A percentile compares a stretch with the other conserved stretches of the same genome.
Evolutionary conservation across 2,888 invertebrate genomes (phyloP).

Genomic region (Meandrusa payeni): DNA sequence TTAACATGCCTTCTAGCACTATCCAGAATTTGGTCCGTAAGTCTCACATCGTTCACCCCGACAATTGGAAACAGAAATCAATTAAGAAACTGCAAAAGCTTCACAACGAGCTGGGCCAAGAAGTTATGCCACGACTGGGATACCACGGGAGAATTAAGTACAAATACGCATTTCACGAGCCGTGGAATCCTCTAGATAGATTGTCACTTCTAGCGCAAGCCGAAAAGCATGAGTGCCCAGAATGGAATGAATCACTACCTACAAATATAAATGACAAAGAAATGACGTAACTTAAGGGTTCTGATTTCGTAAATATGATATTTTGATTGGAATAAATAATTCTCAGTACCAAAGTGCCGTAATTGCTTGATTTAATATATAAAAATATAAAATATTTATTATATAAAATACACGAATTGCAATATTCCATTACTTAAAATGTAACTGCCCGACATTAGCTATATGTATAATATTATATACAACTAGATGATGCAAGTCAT

Average conservation of each 20-base stretch:
- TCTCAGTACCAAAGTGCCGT: no score
- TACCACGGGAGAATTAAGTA: slow-evolving; percentile 65
- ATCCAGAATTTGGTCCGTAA: slow-evolving; percentile 53
- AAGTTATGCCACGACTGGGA: slow-evolving; percentile 50
- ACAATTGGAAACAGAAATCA: slow-evolving; percentile 56
- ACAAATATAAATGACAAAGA: slow-evolving; percentile 34
- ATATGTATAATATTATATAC: no score
- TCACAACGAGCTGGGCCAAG: slow-evolving; percentile 32
- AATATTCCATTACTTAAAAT: no score
- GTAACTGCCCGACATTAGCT: no score
- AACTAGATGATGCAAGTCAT: no score
- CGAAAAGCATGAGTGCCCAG: slow-evolving; percentile 42
- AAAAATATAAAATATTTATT: no score
- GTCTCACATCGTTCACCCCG: slow-evolving; percentile 57
- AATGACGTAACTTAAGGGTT: slow-evolving; percentile 39
- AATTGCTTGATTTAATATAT: no score
- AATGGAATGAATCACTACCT: slow-evolving; percentile 27
- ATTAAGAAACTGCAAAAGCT: slow-evolving; percentile 33
- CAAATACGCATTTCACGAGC: slow-evolving; percentile 70
- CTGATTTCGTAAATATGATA: slow-evolving; percentile 43
- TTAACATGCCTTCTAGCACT: slow-evolving; percentile 28
- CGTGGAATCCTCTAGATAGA: slow-evolving; percentile 67
- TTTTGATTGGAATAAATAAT: not conserved
- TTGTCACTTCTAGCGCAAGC: slow-evolving; percentile 55
- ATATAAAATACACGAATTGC: no score